phyloP scores from a whole-genome alignment of 2,797 vertebrate genomes.

The Halcyon chelicuti region DNA sequence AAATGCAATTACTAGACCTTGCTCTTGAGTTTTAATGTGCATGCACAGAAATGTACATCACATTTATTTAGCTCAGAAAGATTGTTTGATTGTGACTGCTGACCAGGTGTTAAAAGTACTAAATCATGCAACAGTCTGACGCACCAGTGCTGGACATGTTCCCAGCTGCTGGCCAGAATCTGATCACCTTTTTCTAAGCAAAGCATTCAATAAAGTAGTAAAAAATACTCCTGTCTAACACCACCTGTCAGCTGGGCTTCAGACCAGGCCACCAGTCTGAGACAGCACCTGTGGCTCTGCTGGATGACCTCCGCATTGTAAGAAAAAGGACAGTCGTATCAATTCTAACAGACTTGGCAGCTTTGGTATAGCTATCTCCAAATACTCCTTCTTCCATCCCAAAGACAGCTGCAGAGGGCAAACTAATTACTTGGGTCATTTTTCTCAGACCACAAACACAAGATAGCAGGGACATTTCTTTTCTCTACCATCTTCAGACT shows the following conservation, averaged over 20 bases:
- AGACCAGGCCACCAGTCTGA: not conserved
- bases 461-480: not conserved
- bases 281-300: not conserved
- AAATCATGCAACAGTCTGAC: not conserved
- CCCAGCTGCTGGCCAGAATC: not conserved
- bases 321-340: not conserved
- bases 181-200: not conserved
- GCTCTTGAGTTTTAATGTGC: not conserved
- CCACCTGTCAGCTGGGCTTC: constrained; percentile 27
- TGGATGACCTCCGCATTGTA: not conserved
- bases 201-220: not conserved
- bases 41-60: not conserved
- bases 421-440: not conserved
- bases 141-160: not conserved
- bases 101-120: not conserved
- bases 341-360: not conserved
- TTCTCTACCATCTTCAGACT: not conserved
- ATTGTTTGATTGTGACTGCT: not conserved
- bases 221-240: not conserved
- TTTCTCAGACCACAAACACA: not conserved
- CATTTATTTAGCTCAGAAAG: not conserved
- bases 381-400: not conserved
- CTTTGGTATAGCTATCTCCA: not conserved
- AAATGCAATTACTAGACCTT: not conserved
- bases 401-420: not conserved